A percentile compares a stretch with the other conserved stretches of the same genome.
These are phyloP conservation scores for Diabrotica undecimpunctata DNA, from an alignment of 1,140 invertebrate genomes.

Conservation along the genomic window DNA sequence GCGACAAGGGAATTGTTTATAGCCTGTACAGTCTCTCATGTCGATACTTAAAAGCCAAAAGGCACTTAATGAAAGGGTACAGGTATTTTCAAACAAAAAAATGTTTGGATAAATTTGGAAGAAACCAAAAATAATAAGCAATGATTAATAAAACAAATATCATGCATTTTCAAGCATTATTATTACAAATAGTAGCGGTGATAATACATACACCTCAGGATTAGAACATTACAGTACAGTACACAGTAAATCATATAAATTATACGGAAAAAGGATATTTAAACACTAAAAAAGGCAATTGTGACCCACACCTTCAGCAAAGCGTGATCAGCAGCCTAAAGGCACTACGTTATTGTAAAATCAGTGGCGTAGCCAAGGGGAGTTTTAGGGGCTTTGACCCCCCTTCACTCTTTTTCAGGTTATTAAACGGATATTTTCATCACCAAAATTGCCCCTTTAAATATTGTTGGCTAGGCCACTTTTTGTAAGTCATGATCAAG, in stretches of 20 bases:
- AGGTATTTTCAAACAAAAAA: conserved; percentile 21
- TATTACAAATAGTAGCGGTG: conserved; percentile 75
- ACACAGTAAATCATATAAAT: conserved; percentile 54
- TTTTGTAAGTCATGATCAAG: conserved; percentile 37
- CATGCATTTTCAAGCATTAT: conserved; percentile 84
- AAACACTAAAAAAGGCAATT: conserved; percentile 39
- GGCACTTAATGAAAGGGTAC: conserved; percentile 10
- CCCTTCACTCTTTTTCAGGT: neutral
- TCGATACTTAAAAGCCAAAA: conserved; percentile 18
- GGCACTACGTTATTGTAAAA: conserved; percentile 45
- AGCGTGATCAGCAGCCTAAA: conserved; percentile 48
- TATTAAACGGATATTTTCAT: neutral
- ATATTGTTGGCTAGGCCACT: neutral
- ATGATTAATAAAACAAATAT: conserved; percentile 83
- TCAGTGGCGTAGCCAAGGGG: neutral
- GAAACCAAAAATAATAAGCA: conserved; percentile 59
- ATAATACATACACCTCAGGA: conserved; percentile 48
- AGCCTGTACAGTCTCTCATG: conserved; percentile 25
- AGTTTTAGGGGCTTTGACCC: no score
- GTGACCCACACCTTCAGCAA: conserved; percentile 45
- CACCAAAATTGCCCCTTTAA: neutral
- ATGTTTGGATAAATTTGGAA: conserved; percentile 27
- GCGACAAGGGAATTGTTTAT: conserved; percentile 22
- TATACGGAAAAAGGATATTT: conserved; percentile 34
- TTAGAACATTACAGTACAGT: conserved; percentile 59